Evolutionary conservation across 2,888 invertebrate species (phyloP).

Genomic region (Aquatica leii): DNA sequence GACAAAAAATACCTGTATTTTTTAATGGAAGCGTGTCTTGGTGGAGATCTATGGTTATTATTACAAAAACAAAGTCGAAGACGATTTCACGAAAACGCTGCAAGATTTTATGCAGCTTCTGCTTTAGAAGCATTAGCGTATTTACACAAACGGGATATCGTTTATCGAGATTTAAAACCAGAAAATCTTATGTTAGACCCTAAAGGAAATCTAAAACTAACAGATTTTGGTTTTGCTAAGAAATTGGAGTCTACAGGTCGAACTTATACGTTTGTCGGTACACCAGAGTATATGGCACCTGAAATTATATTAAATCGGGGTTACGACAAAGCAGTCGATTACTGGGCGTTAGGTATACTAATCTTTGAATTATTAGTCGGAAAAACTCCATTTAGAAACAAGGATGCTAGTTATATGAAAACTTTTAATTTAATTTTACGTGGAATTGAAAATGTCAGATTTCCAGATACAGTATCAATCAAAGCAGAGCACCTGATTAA

Average conservation of each 20-base stretch:
- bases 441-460: conserved; percentile 87
- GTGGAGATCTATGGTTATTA: conserved; percentile 94
- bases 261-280: conserved; percentile 96
- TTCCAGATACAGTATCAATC: conserved; percentile 80
- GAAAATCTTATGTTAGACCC: conserved; percentile 90
- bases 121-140: conserved; percentile 93
- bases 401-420: conserved; percentile 90
- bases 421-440: conserved; percentile 92
- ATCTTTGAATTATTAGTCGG: conserved; percentile 88
- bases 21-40: conserved; percentile 92
- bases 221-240: conserved; percentile 95
- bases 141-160: conserved; percentile 82
- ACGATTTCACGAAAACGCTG: conserved; percentile 82
- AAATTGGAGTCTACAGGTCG: conserved; percentile 79
- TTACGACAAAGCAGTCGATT: conserved; percentile 88
- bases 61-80: conserved; percentile 77
- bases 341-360: conserved; percentile 92
- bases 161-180: conserved; percentile 88
- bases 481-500: conserved; percentile 84
- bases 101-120: conserved; percentile 90
- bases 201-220: conserved; percentile 89
- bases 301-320: conserved; percentile 91
- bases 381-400: conserved; percentile 88
- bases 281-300: conserved; percentile 89
- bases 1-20: conserved; percentile 94